Conservation (phyloP, 2,113 vertebrate species). For the Malurus alboscapulatus region DNA sequence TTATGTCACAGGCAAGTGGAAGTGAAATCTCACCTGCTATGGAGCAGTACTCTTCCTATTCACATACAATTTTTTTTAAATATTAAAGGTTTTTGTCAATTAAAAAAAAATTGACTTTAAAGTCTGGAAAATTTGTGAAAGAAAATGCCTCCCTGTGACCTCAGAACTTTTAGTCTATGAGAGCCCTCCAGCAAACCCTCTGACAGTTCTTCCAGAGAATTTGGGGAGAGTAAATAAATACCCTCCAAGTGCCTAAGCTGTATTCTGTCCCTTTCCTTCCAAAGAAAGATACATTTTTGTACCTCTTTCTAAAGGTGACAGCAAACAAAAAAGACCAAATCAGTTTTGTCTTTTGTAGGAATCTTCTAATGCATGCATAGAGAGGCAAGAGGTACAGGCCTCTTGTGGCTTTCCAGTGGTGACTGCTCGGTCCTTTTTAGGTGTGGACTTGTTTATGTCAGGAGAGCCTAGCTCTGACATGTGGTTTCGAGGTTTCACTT, state of each 20-base stretch:
- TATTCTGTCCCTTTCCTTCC: background rate
- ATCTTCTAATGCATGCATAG: background rate
- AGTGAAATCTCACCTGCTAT: background rate
- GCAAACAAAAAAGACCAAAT: background rate
- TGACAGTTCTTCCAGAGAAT: background rate
- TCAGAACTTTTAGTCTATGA: background rate
- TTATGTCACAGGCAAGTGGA: background rate
- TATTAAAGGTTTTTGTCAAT: background rate
- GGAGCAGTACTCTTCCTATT: background rate
- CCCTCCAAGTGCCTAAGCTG: background rate
- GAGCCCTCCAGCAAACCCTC: background rate
- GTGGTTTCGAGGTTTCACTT: background rate
- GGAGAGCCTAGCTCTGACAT: background rate
- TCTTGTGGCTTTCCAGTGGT: background rate
- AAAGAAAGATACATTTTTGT: background rate
- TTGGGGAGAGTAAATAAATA: background rate
- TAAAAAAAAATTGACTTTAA: background rate
- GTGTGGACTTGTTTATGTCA: background rate
- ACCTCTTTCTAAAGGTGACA: background rate
- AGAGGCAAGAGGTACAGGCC: background rate
- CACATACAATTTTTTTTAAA: fast-evolving
- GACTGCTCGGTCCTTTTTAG: background rate
- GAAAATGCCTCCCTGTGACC: background rate
- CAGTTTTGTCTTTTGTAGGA: background rate
- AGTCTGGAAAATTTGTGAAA: background rate